Conservation (phyloP, 1,140 invertebrate species). For the Magallana ariakensis region DNA sequence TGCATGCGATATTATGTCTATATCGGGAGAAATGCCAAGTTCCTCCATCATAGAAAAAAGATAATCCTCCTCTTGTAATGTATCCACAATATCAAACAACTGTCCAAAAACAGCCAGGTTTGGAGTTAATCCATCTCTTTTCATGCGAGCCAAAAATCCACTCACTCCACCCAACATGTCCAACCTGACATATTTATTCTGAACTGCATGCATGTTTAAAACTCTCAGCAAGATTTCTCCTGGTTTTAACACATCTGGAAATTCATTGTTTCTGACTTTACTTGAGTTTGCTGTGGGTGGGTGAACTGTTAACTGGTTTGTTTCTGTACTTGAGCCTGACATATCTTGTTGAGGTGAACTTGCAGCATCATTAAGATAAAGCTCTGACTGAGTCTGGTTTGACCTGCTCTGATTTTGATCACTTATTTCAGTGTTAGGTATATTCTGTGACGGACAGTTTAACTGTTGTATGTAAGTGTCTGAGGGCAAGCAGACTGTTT, state of each 20-base stretch:
- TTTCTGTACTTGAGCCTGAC: neutral
- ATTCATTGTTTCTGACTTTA: neutral
- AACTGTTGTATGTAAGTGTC: neutral
- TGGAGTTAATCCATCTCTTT: neutral
- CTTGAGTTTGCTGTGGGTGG: neutral
- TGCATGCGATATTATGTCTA: slow-evolving; percentile 25
- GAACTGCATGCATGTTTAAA: neutral
- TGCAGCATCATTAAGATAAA: neutral
- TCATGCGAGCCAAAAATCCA: neutral
- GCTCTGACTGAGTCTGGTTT: neutral
- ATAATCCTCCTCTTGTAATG: slow-evolving; percentile 3
- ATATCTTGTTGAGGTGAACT: neutral
- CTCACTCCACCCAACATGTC: slow-evolving; percentile 5
- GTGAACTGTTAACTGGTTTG: neutral
- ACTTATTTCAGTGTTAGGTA: neutral
- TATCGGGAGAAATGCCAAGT: neutral
- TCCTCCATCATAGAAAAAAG: neutral
- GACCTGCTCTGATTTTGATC: neutral
- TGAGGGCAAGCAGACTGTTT: neutral
- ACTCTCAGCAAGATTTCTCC: slow-evolving; percentile 9
- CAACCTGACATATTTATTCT: slow-evolving; percentile 2
- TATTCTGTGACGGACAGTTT: neutral
- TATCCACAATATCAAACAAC: slow-evolving; percentile 6
- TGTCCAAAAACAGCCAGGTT: slow-evolving; percentile 19
- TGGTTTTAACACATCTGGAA: slow-evolving; percentile 24